Base-by-base conservation (phyloP, 2,113 vertebrate species). In the Agelaius tricolor region DNA sequence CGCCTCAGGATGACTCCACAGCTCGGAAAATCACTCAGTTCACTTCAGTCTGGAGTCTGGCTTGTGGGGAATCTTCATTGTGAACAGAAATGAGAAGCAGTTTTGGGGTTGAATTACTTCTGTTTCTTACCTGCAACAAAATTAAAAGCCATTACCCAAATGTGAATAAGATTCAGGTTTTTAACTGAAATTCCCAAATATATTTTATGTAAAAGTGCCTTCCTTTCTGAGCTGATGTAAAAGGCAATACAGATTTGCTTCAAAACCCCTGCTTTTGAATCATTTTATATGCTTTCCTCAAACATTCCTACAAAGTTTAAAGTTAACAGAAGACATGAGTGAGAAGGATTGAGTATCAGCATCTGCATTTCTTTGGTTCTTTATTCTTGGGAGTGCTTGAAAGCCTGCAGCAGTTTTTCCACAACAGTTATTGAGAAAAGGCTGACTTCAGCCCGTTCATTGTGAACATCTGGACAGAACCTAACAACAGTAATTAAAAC, bases 371-470 rank as follows among this genome's bases (percentile, higher is more conserved):
- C 89, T 96, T 68, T 65, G 61, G 24, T 63, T 83, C 82, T 77
- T 83, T n/a, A 16, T 91, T 83, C 85, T 49, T 37, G 23, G 13
- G 51, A 85, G 59, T 10, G 9, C 55, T 57, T 63, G 75, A 78
- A 94, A 96, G 90, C 87, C 81, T 59, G 84, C 78, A 71, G 84
- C 58, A 96, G 78, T 63, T 75, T 87, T 79, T 49, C 54, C 44
- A 54, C 90, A 87, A 12, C 88, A 65, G 94, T 78, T 81, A 72
- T 26, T 78, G 88, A 94, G 96, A 93, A 96, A 96, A 95, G 94
- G 95, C 96, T 96, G 96, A 96, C 79, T 90, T 93, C 95, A 96
- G 91, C 93, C 86, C 74, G 13, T 93, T 94, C 78, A 58, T 80
- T 72, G 62, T 65, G 77, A 90, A 91, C 93, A 96, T 87, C 92